These are phyloP conservation scores for Ibidorhyncha struthersii DNA, from an alignment of 2,113 vertebrate genomes.

Conservation along the genomic window DNA sequence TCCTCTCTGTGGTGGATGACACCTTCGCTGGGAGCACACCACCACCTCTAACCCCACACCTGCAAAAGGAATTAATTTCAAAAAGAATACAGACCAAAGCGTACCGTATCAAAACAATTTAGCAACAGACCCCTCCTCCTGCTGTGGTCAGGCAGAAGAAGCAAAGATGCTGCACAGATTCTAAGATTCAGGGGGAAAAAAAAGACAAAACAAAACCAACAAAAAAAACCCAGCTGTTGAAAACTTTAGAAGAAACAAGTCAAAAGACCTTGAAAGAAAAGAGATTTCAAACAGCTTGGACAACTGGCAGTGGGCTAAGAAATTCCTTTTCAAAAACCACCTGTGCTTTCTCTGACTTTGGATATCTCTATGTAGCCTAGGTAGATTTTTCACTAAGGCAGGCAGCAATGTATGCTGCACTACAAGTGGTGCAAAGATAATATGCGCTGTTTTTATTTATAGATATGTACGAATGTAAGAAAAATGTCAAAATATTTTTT, in stretches of 20 bases:
- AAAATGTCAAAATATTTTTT: slow-evolving; percentile 33
- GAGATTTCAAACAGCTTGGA: slow-evolving; percentile 43
- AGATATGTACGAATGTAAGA: not conserved
- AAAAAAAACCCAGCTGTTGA: not conserved
- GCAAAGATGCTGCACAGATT: not conserved
- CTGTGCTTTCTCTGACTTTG: slow-evolving; percentile 1
- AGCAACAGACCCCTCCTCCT: slow-evolving; percentile 24
- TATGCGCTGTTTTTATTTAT: not conserved
- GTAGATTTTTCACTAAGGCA: not conserved
- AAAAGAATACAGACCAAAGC: slow-evolving; percentile 56
- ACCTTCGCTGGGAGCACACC: slow-evolving; percentile 37
- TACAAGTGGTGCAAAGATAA: not conserved
- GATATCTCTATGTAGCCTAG: not conserved
- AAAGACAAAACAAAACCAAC: not conserved
- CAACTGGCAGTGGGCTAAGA: slow-evolving; percentile 9
- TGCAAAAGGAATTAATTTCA: slow-evolving; percentile 66
- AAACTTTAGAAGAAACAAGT: slow-evolving; percentile 34
- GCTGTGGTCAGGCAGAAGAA: not conserved
- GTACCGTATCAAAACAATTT: slow-evolving; percentile 49
- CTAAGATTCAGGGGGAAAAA: not conserved
- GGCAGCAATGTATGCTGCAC: not conserved
- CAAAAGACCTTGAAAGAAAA: slow-evolving; percentile 53
- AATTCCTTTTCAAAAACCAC: slow-evolving; percentile 48
- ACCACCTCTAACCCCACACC: slow-evolving; percentile 65
- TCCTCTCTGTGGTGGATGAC: slow-evolving; percentile 40